Evolutionary conservation across 2,888 invertebrate genomes (phyloP).

Genomic region (Sphecodes monilicornis): DNA sequence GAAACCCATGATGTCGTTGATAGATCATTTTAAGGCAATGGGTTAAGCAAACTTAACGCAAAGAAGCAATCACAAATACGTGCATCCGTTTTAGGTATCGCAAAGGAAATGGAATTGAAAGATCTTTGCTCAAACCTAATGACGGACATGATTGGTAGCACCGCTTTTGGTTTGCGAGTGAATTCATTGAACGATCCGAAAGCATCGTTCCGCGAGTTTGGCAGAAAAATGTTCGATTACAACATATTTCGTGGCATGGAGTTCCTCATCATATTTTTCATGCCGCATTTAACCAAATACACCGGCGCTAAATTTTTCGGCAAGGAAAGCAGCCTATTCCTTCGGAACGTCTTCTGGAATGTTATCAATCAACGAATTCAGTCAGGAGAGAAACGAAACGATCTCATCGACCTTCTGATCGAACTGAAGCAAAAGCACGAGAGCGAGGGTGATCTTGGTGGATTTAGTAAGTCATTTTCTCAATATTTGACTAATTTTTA

Average conservation of each 20-base stretch:
- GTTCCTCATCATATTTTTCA: constrained; percentile 83
- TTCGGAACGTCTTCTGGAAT: constrained; percentile 83
- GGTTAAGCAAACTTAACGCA: no score
- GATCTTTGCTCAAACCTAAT: constrained; percentile 77
- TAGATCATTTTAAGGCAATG: no score
- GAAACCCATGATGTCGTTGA: no score
- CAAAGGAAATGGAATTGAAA: constrained; percentile 75
- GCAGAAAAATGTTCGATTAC: constrained; percentile 82
- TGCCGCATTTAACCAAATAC: constrained; percentile 81
- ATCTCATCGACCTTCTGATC: constrained; percentile 85
- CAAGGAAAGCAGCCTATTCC: constrained; percentile 78
- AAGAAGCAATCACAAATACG: no score
- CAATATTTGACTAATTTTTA: not conserved
- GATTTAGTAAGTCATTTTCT: constrained; percentile 58
- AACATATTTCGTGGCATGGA: constrained; percentile 80
- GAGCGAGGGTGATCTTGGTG: constrained; percentile 37
- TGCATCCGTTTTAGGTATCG: constrained; percentile 63
- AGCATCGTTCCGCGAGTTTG: constrained; percentile 83
- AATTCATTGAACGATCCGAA: constrained; percentile 84
- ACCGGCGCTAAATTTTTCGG: constrained; percentile 83
- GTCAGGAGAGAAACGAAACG: constrained; percentile 81
- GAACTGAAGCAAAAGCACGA: constrained; percentile 79
- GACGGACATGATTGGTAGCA: constrained; percentile 85
- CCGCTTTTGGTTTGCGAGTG: constrained; percentile 85
- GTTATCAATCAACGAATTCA: constrained; percentile 83